These are phyloP conservation scores for Grapholita molesta DNA, from an alignment of 1,140 invertebrate species.

Conservation along the genomic window DNA sequence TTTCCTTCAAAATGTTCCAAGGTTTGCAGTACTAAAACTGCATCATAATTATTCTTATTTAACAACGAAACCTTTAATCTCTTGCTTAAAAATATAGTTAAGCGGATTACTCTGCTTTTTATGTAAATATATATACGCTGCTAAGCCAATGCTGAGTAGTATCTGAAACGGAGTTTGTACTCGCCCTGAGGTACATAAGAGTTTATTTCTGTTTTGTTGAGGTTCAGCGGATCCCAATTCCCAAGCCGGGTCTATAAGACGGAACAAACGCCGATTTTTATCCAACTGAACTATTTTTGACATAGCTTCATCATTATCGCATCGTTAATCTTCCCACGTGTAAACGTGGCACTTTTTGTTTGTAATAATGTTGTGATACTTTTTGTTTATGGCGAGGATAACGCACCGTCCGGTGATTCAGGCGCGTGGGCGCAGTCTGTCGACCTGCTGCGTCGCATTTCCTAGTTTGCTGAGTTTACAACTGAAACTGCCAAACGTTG, in stretches of 20 bases:
- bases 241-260: too few species aligned
- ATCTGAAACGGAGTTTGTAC: too few species aligned
- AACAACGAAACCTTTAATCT: too few species aligned
- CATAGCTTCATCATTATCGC: constrained; percentile 22
- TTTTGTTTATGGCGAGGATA: constrained; percentile 15
- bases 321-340: not conserved
- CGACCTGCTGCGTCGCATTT: constrained; percentile 24
- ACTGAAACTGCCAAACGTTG: too few species aligned
- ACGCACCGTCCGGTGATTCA: constrained; percentile 22
- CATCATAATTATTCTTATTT: too few species aligned
- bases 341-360: constrained; percentile 23
- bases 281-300: constrained; percentile 28
- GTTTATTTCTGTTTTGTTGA: too few species aligned
- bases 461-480: not conserved
- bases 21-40: not conserved
- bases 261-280: too few species aligned
- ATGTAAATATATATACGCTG: too few species aligned
- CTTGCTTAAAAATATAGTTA: not conserved
- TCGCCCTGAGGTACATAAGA: too few species aligned
- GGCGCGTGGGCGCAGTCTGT: constrained; percentile 28
- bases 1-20: not conserved
- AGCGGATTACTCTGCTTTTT: not conserved
- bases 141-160: too few species aligned
- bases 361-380: constrained; percentile 20
- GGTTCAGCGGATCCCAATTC: too few species aligned